These are phyloP conservation scores for Drosophila borealis DNA, from an alignment of 2,888 invertebrate genomes.

Conservation along the genomic window DNA sequence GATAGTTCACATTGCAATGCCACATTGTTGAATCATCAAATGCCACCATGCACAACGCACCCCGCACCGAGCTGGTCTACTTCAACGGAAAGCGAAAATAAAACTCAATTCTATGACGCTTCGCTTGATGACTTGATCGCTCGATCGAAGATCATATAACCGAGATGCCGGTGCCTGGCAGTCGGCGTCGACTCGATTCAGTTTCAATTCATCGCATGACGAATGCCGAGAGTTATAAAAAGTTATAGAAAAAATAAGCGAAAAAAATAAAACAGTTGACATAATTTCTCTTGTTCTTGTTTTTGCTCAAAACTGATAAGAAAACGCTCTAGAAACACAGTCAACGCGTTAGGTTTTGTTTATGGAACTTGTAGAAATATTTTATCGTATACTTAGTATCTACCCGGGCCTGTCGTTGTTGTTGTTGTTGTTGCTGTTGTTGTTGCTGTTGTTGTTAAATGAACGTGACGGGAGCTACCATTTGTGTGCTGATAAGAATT, in stretches of 20 bases:
- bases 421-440: background rate
- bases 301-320: conserved; percentile 38
- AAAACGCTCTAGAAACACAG: conserved; percentile 27
- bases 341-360: conserved; percentile 8
- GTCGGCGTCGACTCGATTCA: conserved; percentile 6
- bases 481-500: conserved; percentile 31
- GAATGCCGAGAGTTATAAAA: conserved; percentile 2
- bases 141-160: conserved; percentile 28
- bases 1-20: conserved; percentile 19
- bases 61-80: background rate
- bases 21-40: conserved; percentile 51
- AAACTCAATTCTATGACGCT: background rate
- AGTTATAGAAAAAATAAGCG: background rate
- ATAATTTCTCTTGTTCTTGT: conserved; percentile 38
- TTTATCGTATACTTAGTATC: conserved; percentile 34
- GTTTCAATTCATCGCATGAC: conserved; percentile 28
- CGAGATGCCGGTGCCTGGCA: conserved; percentile 48
- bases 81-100: conserved; percentile 11
- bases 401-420: background rate
- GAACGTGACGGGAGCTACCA: conserved; percentile 41
- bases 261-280: conserved; percentile 39
- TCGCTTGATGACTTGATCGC: conserved; percentile 45
- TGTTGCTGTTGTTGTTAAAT: conserved; percentile 18
- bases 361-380: conserved; percentile 25
- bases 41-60: background rate